phyloP scores from a whole-genome alignment of 2,888 invertebrate species.

The Cordilura impudica region DNA sequence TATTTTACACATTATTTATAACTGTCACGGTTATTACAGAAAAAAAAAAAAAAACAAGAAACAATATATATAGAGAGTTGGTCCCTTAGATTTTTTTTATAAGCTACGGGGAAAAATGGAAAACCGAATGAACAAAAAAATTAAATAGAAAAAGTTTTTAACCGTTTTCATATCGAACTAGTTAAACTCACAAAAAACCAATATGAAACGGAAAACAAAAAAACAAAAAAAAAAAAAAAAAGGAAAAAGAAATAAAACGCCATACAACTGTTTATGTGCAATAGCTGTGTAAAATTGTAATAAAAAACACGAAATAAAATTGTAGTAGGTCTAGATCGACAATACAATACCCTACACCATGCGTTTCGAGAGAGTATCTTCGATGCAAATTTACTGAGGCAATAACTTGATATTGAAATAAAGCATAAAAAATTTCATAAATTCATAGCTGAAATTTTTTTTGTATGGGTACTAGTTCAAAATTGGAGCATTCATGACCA shows the following conservation, averaged over 20 bases:
- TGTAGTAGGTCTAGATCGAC: no score
- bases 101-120: constrained; percentile 12
- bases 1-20: constrained; percentile 38
- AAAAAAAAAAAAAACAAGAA: not conserved
- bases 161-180: constrained; percentile 49
- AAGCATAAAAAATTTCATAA: no score
- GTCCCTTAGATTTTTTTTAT: constrained; percentile 20
- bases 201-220: not conserved
- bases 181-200: constrained; percentile 19
- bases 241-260: not conserved
- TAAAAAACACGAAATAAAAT: constrained; percentile 13
- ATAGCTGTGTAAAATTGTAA: not conserved
- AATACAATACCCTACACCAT: no score
- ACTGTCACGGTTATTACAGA: constrained; percentile 33
- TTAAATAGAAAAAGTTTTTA: constrained; percentile 52
- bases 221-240: not conserved
- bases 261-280: no score
- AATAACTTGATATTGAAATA: no score
- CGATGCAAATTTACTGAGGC: no score
- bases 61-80: constrained; percentile 13
- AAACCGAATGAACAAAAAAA: constrained; percentile 5
- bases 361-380: no score
- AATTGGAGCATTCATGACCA: no score
- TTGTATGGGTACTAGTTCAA: no score
- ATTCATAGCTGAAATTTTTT: no score